A percentile compares a stretch with the other conserved stretches of the same genome.
Conservation (phyloP, 2,888 invertebrate genomes). For the Sericinus montela region DNA sequence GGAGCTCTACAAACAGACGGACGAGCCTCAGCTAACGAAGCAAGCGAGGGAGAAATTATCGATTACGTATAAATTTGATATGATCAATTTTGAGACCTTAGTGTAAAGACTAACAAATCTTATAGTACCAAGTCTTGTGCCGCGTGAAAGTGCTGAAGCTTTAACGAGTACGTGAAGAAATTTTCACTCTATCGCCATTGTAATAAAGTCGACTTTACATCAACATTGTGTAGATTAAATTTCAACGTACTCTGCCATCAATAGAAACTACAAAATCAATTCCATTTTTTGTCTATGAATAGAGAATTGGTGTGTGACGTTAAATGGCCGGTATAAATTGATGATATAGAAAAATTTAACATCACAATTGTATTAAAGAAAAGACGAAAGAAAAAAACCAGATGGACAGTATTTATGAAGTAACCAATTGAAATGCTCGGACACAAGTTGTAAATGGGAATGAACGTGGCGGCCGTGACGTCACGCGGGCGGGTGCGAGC, state of each 20-base stretch:
- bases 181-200: slow-evolving; percentile 2
- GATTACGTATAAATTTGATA: slow-evolving; percentile 77
- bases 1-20: slow-evolving; percentile 41
- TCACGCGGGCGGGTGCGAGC: slow-evolving; percentile 1
- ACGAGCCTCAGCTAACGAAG: slow-evolving; percentile 49
- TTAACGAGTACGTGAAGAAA: slow-evolving; percentile 19
- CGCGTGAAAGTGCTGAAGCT: slow-evolving; percentile 37
- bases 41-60: slow-evolving; percentile 53
- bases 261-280: slow-evolving; percentile 26
- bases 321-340: neutral
- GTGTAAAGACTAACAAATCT: slow-evolving; percentile 42
- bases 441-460: too few relatives aligned
- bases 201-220: neutral
- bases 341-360: neutral
- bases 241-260: neutral
- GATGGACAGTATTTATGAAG: too few relatives aligned
- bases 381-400: too few relatives aligned
- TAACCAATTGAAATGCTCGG: too few relatives aligned
- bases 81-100: slow-evolving; percentile 58
- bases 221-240: neutral
- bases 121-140: slow-evolving; percentile 45
- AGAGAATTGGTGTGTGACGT: neutral
- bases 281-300: slow-evolving; percentile 16
- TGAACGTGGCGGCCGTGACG: neutral
- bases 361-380: too few relatives aligned